Conservation (phyloP, 2,113 vertebrate genomes). For the Mesoclemmys tuberculata region DNA sequence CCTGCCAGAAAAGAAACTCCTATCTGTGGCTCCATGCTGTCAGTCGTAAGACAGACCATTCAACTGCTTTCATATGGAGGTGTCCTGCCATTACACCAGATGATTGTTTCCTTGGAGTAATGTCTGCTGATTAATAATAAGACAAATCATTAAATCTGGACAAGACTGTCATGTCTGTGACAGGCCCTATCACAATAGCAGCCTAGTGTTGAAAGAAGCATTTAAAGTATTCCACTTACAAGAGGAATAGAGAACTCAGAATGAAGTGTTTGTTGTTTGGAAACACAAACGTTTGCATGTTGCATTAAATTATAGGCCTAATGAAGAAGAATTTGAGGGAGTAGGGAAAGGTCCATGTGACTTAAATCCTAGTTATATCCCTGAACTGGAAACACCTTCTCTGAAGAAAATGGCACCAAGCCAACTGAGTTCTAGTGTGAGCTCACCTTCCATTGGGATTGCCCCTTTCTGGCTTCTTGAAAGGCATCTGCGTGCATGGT, state of each 20-base stretch:
- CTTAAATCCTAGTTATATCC: constrained; percentile 26
- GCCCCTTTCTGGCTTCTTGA: constrained; percentile 43
- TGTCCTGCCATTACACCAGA: neutral
- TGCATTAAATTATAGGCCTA: constrained; percentile 11
- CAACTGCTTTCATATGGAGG: neutral
- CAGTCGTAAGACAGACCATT: neutral
- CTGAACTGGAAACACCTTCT: constrained; percentile 43
- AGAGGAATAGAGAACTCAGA: neutral
- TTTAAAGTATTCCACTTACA: neutral
- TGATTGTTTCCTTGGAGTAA: neutral
- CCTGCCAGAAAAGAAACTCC: neutral
- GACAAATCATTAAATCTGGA: constrained; percentile 2
- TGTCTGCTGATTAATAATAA: neutral
- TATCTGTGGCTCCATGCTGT: neutral
- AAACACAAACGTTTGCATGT: neutral
- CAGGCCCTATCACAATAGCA: neutral
- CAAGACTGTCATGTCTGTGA: neutral
- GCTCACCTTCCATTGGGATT: constrained; percentile 60
- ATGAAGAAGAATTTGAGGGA: constrained; percentile 44
- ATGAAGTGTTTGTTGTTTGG: neutral
- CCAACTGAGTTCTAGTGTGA: constrained; percentile 49
- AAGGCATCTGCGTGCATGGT: constrained; percentile 36
- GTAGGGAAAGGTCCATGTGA: neutral
- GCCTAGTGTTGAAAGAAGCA: neutral
- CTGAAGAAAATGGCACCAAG: constrained; percentile 33